Evolutionary conservation across 2,888 invertebrate species (phyloP).

Genomic region (Oeneis ivallda): DNA sequence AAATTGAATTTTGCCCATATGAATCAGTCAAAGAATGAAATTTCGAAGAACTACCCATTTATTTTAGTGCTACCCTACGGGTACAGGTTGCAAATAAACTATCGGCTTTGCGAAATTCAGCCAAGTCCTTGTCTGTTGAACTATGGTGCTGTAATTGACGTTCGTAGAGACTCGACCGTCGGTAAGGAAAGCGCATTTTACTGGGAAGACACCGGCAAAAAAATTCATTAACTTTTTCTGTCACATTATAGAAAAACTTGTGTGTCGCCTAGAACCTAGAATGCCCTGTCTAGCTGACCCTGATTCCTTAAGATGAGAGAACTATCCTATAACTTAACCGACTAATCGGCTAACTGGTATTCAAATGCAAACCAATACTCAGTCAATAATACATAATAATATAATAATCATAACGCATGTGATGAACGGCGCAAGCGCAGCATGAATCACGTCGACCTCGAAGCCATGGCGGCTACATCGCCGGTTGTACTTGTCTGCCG

Average conservation of each 20-base stretch:
- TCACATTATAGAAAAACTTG: not conserved
- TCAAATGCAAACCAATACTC: conserved; percentile 23
- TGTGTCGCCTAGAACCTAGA: not conserved
- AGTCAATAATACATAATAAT: not conserved
- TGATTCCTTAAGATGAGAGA: conserved; percentile 1
- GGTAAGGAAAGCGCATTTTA: not conserved
- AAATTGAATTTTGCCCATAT: too few relatives aligned
- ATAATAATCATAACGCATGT: not conserved
- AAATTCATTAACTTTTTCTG: not conserved
- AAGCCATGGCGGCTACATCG: not conserved
- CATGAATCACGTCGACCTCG: conserved; percentile 34
- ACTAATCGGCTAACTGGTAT: conserved; percentile 16
- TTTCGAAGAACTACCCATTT: too few relatives aligned
- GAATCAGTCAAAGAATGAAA: too few relatives aligned
- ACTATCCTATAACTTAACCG: not conserved
- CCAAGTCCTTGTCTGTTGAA: too few relatives aligned
- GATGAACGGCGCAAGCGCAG: conserved; percentile 2
- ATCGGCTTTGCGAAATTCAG: too few relatives aligned
- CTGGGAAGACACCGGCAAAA: not conserved
- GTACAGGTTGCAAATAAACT: too few relatives aligned
- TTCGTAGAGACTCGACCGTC: too few relatives aligned
- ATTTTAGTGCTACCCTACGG: too few relatives aligned
- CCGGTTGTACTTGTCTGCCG: not conserved
- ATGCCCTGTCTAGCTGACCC: not conserved
- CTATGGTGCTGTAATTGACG: too few relatives aligned